These are phyloP conservation scores for Neodiprion pinetum DNA, from an alignment of 1,140 invertebrate genomes.

Conservation along the genomic window DNA sequence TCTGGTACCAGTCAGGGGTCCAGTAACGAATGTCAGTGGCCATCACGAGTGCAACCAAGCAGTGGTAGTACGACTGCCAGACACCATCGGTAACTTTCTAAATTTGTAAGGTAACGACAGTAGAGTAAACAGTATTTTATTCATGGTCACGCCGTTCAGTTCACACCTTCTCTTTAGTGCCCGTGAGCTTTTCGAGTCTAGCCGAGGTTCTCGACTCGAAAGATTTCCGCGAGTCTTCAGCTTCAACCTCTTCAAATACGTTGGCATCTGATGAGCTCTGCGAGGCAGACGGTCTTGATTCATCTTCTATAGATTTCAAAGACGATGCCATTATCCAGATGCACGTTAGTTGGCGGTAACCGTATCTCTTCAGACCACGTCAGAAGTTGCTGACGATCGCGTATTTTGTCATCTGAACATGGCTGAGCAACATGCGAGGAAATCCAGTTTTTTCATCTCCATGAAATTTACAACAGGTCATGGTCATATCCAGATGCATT, in stretches of 20 bases:
- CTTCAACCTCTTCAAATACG: background rate
- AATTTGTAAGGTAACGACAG: background rate
- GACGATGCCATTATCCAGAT: too few relatives aligned
- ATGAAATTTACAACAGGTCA: too few relatives aligned
- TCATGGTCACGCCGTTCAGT: background rate
- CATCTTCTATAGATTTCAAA: too few relatives aligned
- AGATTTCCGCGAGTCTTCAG: background rate
- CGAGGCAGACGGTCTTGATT: too few relatives aligned
- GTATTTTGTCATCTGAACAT: background rate
- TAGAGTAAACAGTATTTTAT: background rate
- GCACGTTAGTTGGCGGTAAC: too few relatives aligned
- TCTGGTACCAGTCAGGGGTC: background rate
- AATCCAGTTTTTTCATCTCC: too few relatives aligned
- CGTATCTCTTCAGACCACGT: too few relatives aligned
- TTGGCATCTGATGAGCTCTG: background rate
- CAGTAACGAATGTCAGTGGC: background rate
- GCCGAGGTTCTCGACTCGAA: background rate
- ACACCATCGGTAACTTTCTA: background rate
- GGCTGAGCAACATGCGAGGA: background rate
- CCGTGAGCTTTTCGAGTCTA: background rate
- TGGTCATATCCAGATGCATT: too few relatives aligned
- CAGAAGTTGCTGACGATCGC: too few relatives aligned
- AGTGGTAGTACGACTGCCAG: background rate
- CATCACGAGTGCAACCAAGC: background rate
- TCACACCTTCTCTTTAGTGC: background rate